These are phyloP conservation scores for Nixonia krombeini DNA, from an alignment of 1,140 invertebrate species.

Conservation along the genomic window DNA sequence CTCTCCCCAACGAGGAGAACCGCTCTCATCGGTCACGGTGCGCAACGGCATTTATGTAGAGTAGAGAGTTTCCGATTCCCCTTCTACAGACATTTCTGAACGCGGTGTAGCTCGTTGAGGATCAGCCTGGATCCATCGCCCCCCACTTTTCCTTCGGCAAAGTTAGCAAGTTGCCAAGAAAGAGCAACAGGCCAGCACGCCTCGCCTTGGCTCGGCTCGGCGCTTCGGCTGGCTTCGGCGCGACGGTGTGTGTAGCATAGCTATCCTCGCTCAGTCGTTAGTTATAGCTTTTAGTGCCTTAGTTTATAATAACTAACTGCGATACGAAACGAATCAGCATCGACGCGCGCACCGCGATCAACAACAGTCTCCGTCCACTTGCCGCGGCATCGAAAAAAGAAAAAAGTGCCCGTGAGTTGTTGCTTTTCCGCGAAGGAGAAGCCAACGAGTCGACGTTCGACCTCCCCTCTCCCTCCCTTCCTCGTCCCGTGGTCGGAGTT, in stretches of 20 bases:
- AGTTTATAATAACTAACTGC: no score
- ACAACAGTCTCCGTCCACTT: not conserved
- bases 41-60: not conserved
- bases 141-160: constrained; percentile 15
- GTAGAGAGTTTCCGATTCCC: not conserved
- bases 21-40: not conserved
- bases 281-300: not conserved
- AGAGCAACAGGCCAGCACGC: constrained; percentile 58
- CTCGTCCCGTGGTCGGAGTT: constrained; percentile 25
- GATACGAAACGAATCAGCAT: not conserved
- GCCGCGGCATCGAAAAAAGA: not conserved
- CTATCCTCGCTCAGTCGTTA: constrained; percentile 1
- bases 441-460: not conserved
- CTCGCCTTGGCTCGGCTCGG: constrained; percentile 42
- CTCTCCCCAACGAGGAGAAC: not conserved
- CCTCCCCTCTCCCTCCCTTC: constrained; percentile 15
- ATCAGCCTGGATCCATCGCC: constrained; percentile 4
- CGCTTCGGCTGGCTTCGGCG: no score
- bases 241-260: constrained; percentile 26
- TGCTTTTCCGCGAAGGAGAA: not conserved
- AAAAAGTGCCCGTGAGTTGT: not conserved
- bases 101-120: not conserved
- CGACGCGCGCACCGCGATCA: not conserved
- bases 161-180: constrained; percentile 42
- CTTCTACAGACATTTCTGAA: not conserved